These are phyloP conservation scores for Ecliptopera silaceata DNA, from an alignment of 2,888 invertebrate species.

Conservation along the genomic window DNA sequence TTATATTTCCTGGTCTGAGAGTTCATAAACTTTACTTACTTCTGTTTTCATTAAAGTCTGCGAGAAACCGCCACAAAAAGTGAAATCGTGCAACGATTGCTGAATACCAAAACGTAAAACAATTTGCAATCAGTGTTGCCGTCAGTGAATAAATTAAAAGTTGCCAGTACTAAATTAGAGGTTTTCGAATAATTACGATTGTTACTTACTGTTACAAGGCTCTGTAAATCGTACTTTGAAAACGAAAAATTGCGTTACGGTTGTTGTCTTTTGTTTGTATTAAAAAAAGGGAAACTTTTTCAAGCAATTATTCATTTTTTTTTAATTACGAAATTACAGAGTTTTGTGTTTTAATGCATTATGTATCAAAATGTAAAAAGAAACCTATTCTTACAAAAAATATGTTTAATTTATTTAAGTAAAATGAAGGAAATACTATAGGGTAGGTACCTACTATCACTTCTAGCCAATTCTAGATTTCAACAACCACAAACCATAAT, in stretches of 20 bases:
- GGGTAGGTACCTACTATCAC: not conserved
- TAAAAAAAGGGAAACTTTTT: constrained; percentile 27
- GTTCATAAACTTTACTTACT: constrained; percentile 26
- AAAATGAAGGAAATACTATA: not conserved
- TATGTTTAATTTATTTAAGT: too few relatives aligned
- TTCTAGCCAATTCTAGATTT: too few relatives aligned
- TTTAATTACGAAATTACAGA: constrained; percentile 6
- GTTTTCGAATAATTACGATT: constrained; percentile 62
- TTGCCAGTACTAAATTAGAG: constrained; percentile 61
- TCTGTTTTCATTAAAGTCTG: constrained; percentile 38
- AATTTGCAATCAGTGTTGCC: constrained; percentile 66
- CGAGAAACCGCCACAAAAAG: constrained; percentile 36
- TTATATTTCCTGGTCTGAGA: constrained; percentile 5
- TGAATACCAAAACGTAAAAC: constrained; percentile 63
- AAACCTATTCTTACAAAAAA: not conserved
- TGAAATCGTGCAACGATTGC: constrained; percentile 51
- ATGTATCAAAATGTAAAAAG: not conserved
- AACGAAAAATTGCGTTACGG: constrained; percentile 29
- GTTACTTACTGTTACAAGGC: constrained; percentile 52
- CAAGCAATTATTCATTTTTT: constrained; percentile 27
- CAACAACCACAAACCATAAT: too few relatives aligned
- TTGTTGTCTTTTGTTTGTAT: constrained; percentile 24
- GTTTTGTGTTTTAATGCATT: constrained; percentile 16
- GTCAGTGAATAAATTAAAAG: constrained; percentile 67
- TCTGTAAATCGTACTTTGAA: constrained; percentile 34